Percentiles rank a stretch among this genome's conserved stretches.
phyloP scores from a whole-genome alignment of 1,140 invertebrate genomes.

The Penaeus vannamei region DNA sequence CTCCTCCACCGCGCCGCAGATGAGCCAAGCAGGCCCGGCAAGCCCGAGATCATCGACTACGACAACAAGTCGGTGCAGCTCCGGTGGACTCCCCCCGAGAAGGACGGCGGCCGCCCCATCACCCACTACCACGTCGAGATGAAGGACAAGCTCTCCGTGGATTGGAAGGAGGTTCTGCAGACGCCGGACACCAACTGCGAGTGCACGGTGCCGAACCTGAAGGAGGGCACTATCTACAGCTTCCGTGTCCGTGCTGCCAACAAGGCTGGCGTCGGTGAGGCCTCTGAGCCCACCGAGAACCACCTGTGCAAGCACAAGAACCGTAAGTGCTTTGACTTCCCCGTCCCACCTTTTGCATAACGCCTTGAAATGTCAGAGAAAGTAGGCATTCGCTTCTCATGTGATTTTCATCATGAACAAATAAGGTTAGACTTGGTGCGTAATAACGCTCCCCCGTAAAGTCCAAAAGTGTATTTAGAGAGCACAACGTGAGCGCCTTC shows the following conservation, averaged over 20 bases:
- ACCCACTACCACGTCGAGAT: slow-evolving; percentile 95
- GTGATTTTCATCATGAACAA: too few species aligned
- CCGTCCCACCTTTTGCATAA: not conserved
- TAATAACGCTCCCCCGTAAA: too few species aligned
- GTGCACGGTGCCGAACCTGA: slow-evolving; percentile 87
- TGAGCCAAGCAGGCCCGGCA: slow-evolving; percentile 88
- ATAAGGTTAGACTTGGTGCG: too few species aligned
- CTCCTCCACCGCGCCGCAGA: slow-evolving; percentile 74
- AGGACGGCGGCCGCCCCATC: slow-evolving; percentile 95
- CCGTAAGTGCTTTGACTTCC: slow-evolving; percentile 79
- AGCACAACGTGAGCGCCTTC: not conserved
- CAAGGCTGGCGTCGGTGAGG: slow-evolving; percentile 88
- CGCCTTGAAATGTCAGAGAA: not conserved
- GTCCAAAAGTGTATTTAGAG: not conserved
- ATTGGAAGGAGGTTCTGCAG: slow-evolving; percentile 90
- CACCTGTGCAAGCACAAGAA: slow-evolving; percentile 94
- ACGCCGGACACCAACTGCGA: slow-evolving; percentile 84
- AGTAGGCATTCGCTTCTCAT: too few species aligned
- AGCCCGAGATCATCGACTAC: slow-evolving; percentile 94
- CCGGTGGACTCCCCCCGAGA: slow-evolving; percentile 90
- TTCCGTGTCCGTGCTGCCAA: slow-evolving; percentile 94
- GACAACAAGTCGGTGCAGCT: slow-evolving; percentile 92
- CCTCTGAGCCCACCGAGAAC: slow-evolving; percentile 93
- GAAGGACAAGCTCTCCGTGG: slow-evolving; percentile 88
- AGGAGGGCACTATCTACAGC: slow-evolving; percentile 94